Conservation (phyloP, 2,888 invertebrate genomes). For the Phortica okadai region DNA sequence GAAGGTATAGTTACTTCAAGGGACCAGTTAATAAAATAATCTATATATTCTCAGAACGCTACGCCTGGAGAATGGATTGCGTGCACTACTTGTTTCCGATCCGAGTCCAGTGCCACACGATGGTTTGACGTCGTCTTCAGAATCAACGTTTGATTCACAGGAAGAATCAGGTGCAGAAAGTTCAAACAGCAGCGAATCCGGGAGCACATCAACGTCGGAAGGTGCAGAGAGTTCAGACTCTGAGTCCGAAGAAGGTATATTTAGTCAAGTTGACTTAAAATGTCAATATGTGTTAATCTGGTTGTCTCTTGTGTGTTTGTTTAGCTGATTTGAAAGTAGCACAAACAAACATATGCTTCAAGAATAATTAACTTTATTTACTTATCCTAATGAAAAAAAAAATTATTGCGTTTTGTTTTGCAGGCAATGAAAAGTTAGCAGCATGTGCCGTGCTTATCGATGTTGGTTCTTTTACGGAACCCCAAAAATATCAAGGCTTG, state of each 20-base stretch:
- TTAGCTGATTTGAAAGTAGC: no score
- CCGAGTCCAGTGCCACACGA: conserved; percentile 74
- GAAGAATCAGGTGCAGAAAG: conserved; percentile 59
- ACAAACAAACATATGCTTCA: no score
- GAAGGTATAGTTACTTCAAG: conserved; percentile 15
- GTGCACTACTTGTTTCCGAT: conserved; percentile 85
- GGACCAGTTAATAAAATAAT: background rate
- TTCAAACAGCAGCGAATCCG: conserved; percentile 45
- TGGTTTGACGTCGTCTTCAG: conserved; percentile 66
- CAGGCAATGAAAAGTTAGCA: conserved; percentile 78
- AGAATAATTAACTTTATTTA: no score
- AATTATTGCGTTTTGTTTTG: background rate
- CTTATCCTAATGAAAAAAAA: no score
- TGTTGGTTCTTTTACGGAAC: conserved; percentile 89
- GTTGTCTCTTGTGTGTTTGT: conserved; percentile 18
- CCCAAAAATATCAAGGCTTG: conserved; percentile 86
- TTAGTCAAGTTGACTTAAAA: background rate
- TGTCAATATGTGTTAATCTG: conserved; percentile 47
- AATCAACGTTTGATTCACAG: conserved; percentile 59
- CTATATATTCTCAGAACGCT: conserved; percentile 78
- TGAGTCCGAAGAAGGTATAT: conserved; percentile 54
- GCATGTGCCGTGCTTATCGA: conserved; percentile 87
- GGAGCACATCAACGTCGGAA: conserved; percentile 54
- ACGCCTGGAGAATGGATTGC: conserved; percentile 83
- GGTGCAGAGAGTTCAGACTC: conserved; percentile 45